Evolutionary conservation across 2,888 invertebrate species (phyloP).

Genomic region (Caenorhabditis sinica): DNA sequence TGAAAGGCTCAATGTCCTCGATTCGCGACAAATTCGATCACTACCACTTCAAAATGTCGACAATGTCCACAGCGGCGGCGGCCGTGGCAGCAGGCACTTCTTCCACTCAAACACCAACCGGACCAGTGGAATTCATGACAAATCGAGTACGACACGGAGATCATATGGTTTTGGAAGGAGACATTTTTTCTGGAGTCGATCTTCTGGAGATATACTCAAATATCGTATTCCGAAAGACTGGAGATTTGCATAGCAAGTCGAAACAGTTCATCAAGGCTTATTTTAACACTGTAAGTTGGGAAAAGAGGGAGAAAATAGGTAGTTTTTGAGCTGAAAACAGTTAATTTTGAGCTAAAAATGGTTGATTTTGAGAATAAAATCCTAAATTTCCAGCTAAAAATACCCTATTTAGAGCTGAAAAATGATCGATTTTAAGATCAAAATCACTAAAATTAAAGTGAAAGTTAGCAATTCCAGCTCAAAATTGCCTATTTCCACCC

Average conservation of each 20-base stretch:
- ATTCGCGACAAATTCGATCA: constrained; percentile 64
- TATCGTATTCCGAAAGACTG: constrained; percentile 46
- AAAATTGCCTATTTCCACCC: neutral
- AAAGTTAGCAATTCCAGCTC: neutral
- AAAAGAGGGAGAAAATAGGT: neutral
- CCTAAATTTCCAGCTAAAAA: neutral
- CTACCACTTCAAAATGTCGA: constrained; percentile 51
- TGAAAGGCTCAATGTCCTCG: constrained; percentile 48
- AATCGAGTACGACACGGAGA: constrained; percentile 9
- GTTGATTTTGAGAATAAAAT: neutral
- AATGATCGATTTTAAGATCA: neutral
- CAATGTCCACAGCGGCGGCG: neutral
- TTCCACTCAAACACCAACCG: neutral
- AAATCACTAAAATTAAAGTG: neutral
- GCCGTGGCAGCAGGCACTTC: neutral
- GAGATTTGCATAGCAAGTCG: constrained; percentile 27
- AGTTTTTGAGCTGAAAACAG: neutral
- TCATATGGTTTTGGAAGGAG: neutral
- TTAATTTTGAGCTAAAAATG: neutral
- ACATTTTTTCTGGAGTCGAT: constrained; percentile 27
- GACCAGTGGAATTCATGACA: constrained; percentile 30
- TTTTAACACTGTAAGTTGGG: constrained; percentile 14
- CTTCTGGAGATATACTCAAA: constrained; percentile 32
- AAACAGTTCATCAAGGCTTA: constrained; percentile 57
- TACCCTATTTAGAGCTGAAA: neutral